phyloP scores from a whole-genome alignment of 2,888 invertebrate genomes.

The Parelbella ahira region DNA sequence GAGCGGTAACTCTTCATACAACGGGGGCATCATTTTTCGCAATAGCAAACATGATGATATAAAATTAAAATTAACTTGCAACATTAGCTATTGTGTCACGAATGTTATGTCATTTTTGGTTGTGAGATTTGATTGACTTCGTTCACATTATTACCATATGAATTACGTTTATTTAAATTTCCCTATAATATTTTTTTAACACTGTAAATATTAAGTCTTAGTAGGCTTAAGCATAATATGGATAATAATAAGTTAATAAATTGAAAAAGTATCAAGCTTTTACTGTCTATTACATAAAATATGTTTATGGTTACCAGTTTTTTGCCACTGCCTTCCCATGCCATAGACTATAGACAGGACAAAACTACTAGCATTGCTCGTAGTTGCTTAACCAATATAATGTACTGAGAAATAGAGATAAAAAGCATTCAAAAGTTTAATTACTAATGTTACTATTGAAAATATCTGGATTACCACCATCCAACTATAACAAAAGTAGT shows the following conservation, averaged over 20 bases:
- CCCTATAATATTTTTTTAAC: no score
- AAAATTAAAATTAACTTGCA: no score
- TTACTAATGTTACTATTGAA: constrained; percentile 78
- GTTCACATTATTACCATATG: no score
- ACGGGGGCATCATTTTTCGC: no score
- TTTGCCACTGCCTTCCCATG: constrained; percentile 43
- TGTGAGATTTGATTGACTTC: no score
- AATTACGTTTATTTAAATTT: no score
- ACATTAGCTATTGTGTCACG: no score
- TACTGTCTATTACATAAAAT: neutral
- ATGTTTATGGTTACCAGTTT: constrained; percentile 9
- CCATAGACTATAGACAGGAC: constrained; percentile 69
- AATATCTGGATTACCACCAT: constrained; percentile 64
- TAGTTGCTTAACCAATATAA: constrained; percentile 78
- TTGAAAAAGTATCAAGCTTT: no score
- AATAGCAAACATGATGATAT: no score
- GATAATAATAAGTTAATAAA: neutral
- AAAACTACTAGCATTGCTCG: constrained; percentile 75
- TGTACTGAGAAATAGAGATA: constrained; percentile 71
- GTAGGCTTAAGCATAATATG: constrained; percentile 21
- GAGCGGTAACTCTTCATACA: no score
- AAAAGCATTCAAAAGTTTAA: constrained; percentile 49
- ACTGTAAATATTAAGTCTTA: no score
- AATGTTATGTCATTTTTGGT: no score
- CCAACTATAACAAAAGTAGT: constrained; percentile 55